Base-by-base conservation (phyloP, 2,888 invertebrate genomes). In the Phoronis australis region DNA sequence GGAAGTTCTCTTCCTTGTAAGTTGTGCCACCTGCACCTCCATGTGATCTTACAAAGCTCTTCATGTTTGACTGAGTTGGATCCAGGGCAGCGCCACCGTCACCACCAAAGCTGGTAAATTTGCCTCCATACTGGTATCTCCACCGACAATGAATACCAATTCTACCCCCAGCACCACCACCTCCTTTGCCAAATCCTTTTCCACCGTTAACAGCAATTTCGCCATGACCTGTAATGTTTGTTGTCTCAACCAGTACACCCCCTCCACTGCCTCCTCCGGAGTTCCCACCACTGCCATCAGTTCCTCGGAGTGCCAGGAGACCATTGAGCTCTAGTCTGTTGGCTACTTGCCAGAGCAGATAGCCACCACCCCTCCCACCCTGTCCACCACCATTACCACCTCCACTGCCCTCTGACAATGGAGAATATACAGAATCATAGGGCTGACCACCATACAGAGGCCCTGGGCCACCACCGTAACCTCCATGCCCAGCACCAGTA, bases 261-360 rank as follows among this genome's bases (percentile, higher is more conserved):
- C 67, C 67, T 23, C 65, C 65, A 54, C 62, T 63, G 4, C 67
- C 67, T 26, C 67, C 67, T 20, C 65, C 67, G 20, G 64, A 57
- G 53, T 62, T 47, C 3, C 22, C 37, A 4, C 60, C 60, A 2
- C 21, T 23, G 4, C 63, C 66, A 51, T 55, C 48, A 23, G 42
- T 45, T 12, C 67, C 67, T 23, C 52, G 49, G 5, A 62, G 45
- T 3, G 60, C 51, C 3, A 67, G 46, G 2, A 61, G 44, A n/a
- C 67, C 67, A 52, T 67, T 59, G 45, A 67, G 44, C 45, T 67
- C 65, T 2, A 67, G 49, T 5, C 56, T 41, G 27, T 61, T 63
- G 23, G 56, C 64, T 12, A 57, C 54, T 23, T 62, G 49, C 66
- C 65, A 66, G 22, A 56, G 41, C 25, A 66, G 48, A 38, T 57